Base-by-base conservation (phyloP, 2,888 invertebrate species). In the Clitarchus hookeri region DNA sequence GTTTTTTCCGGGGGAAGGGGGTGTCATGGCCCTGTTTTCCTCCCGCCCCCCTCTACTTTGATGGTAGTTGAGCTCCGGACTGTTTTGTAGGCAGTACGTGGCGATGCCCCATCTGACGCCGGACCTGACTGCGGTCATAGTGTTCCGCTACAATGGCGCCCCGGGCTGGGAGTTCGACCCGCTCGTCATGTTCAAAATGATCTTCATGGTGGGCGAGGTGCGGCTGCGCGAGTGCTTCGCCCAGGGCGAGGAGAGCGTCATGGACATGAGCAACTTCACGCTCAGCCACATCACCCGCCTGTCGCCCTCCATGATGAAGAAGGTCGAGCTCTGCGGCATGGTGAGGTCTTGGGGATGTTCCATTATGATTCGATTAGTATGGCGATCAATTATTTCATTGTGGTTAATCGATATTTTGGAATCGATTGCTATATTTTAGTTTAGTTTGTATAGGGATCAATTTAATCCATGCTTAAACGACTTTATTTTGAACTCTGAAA, bases 221-320 rank as follows among this genome's bases (percentile, higher is more conserved):
- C 79, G 83, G 27, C 87, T 89, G 44, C 87, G 88, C 84, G 87
- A 88, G 77, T 89, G 88, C 85, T 88, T 87, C 85, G 88, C 87
- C 44, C 87, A 87, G 87, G 87, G 87, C 86, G 89, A 83, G 89
- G 89, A 86, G 87, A 26, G 65, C 85, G 53, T 87, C 53, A 78
- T 86, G 54, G 87, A 87, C 84, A 26, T 84, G 48, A 44, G 80
- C n/a, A 54, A 84, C 54, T 25, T 85, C 25, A 84, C 78, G 8
- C 25, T 87, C 0, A 77, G 84, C 8, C 86, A 86, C 77, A 27
- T 84, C 6, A 53, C 86, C 9, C 53, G 83, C 65, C 27, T 85
- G n/a, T 84, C 85, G 19, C 80, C 85, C 53, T 84, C 86, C 26
- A 79, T 85, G 27, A 77, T 86, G 44, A 87, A 86, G 84, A 87